phyloP scores from a whole-genome alignment of 2,113 vertebrate genomes.

The Strix aluco region DNA sequence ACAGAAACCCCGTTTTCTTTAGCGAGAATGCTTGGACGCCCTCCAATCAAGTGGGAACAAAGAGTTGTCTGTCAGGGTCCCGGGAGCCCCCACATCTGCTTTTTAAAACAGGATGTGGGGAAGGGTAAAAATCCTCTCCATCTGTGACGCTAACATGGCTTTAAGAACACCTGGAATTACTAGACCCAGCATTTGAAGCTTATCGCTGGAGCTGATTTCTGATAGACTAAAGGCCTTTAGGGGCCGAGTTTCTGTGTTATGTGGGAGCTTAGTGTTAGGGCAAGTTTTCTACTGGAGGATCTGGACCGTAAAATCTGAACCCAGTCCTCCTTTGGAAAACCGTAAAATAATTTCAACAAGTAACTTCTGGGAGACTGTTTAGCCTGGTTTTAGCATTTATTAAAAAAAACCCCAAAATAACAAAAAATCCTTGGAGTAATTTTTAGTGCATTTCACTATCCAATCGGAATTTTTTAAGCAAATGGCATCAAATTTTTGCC shows the following conservation, averaged over 20 bases:
- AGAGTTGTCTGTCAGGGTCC: conserved; percentile 37
- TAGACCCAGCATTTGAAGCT: neutral
- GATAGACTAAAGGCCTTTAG: neutral
- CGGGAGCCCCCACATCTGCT: conserved; percentile 42
- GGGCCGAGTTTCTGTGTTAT: neutral
- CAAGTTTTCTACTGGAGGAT: neutral
- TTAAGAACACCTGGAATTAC: conserved; percentile 44
- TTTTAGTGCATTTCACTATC: neutral
- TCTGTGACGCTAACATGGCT: neutral
- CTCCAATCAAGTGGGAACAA: conserved; percentile 40
- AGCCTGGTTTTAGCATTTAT: neutral
- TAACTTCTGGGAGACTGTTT: neutral
- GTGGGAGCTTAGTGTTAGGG: neutral
- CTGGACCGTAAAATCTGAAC: neutral
- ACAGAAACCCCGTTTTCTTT: neutral
- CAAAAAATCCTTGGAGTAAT: neutral
- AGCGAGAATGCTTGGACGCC: neutral
- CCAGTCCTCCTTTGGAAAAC: neutral
- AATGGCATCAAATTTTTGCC: neutral
- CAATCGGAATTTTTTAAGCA: neutral
- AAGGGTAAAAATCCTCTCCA: conserved; percentile 25
- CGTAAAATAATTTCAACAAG: neutral
- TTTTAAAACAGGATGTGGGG: conserved; percentile 44
- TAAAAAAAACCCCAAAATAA: neutral
- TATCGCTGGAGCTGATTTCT: neutral